Conservation (phyloP, 1,140 invertebrate genomes). For the Drosophila sp. region DNA sequence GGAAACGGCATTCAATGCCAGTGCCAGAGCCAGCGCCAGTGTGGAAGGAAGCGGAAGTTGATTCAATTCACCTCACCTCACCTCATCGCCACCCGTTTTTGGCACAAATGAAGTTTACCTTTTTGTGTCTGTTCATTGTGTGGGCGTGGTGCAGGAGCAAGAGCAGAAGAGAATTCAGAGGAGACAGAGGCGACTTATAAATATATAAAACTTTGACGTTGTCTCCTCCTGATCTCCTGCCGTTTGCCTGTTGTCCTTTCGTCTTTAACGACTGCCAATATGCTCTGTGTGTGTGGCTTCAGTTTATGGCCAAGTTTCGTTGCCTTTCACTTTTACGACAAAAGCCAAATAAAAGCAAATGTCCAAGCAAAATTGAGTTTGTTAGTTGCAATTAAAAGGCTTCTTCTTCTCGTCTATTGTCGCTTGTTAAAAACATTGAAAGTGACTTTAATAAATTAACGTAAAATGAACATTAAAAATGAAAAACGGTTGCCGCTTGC, state of each 20-base stretch:
- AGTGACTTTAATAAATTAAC: constrained; percentile 46
- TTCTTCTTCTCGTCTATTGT: constrained; percentile 29
- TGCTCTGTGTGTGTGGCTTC: constrained; percentile 10
- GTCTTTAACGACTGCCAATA: constrained; percentile 46
- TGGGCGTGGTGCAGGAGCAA: constrained; percentile 27
- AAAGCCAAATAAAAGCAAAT: constrained; percentile 41
- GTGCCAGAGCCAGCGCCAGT: not conserved
- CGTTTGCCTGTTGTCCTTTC: constrained; percentile 25
- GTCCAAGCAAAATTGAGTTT: constrained; percentile 14
- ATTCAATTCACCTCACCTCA: constrained; percentile 4
- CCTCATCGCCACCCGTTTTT: constrained; percentile 19
- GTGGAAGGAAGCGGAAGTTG: constrained; percentile 40
- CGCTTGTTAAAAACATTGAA: constrained; percentile 33
- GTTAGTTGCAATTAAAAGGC: constrained; percentile 42
- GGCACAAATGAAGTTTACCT: constrained; percentile 52
- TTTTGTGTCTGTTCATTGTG: constrained; percentile 53
- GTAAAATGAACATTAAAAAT: constrained; percentile 45
- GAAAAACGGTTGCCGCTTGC: constrained; percentile 30
- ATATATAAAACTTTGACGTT: constrained; percentile 31
- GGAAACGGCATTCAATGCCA: constrained; percentile 2
- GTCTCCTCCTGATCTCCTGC: constrained; percentile 23
- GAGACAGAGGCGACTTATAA: constrained; percentile 16
- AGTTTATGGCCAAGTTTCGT: constrained; percentile 10
- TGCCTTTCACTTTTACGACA: constrained; percentile 40
- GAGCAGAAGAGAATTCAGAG: too few species aligned